These are phyloP conservation scores for Brachystomella parvula DNA, from an alignment of 1,140 invertebrate genomes.

Conservation along the genomic window DNA sequence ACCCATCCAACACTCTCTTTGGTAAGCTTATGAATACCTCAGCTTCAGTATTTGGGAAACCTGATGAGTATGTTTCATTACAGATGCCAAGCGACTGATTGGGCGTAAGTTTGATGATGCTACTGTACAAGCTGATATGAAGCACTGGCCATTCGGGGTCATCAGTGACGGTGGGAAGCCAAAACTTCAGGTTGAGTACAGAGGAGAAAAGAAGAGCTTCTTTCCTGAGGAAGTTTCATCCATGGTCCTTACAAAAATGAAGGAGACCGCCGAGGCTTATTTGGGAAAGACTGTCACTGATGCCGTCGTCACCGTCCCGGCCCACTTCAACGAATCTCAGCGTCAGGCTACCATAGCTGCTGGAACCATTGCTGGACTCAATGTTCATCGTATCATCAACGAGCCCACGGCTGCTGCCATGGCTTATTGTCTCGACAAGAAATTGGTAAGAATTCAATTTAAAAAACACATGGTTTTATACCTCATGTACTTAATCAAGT, in stretches of 20 bases:
- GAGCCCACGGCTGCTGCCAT: constrained; percentile 45
- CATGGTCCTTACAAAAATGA: constrained; percentile 48
- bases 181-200: constrained; percentile 43
- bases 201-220: constrained; percentile 43
- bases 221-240: constrained; percentile 49
- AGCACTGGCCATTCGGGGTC: constrained; percentile 52
- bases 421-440: constrained; percentile 43
- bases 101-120: constrained; percentile 50
- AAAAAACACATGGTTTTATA: too few species aligned
- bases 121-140: constrained; percentile 51
- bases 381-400: constrained; percentile 45
- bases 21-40: constrained; percentile 46
- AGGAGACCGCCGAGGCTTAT: constrained; percentile 32
- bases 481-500: too few species aligned
- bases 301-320: constrained; percentile 46
- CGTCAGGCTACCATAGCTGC: constrained; percentile 40
- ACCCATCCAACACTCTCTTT: constrained; percentile 94
- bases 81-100: constrained; percentile 53
- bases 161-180: constrained; percentile 41
- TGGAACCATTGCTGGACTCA: constrained; percentile 41
- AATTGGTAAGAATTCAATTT: constrained; percentile 44
- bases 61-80: neutral
- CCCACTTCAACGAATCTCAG: constrained; percentile 47
- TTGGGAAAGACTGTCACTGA: constrained; percentile 42
- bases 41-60: neutral